These are phyloP conservation scores for Catamblyrhynchus diadema DNA, from an alignment of 2,797 vertebrate species.

Conservation along the genomic window DNA sequence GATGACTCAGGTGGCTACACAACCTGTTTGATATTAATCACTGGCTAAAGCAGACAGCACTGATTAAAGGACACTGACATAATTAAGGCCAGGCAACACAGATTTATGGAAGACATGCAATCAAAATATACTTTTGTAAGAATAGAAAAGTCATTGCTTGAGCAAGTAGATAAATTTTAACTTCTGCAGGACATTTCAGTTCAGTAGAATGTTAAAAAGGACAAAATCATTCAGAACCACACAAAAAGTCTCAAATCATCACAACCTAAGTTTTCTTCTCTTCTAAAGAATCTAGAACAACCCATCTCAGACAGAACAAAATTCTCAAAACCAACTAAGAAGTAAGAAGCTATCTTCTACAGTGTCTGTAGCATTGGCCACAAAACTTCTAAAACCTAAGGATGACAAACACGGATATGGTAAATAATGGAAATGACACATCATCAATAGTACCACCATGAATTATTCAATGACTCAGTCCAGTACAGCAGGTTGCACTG, in stretches of 20 bases:
- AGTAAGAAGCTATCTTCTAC: background rate
- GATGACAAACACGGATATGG: background rate
- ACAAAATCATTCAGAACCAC: background rate
- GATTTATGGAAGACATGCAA: background rate
- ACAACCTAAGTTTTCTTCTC: background rate
- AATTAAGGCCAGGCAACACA: background rate
- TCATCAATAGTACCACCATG: background rate
- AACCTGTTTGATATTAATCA: background rate
- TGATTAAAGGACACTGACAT: constrained; percentile 40
- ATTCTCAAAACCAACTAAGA: background rate
- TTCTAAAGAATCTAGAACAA: background rate
- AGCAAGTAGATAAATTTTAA: background rate
- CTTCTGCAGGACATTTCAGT: background rate
- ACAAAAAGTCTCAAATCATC: background rate
- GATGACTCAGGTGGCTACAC: constrained; percentile 13
- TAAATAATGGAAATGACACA: background rate
- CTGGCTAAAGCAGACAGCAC: background rate
- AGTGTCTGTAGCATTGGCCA: background rate
- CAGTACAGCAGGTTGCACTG: background rate
- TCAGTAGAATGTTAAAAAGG: background rate
- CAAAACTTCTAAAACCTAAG: background rate
- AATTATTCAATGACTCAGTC: background rate
- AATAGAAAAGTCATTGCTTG: background rate
- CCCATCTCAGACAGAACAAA: background rate
- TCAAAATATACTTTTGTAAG: background rate